A percentile compares a stretch with the other conserved stretches of the same genome.
Evolutionary conservation across 2,888 invertebrate genomes (phyloP).

Genomic region (Himalopsyche anomala): DNA sequence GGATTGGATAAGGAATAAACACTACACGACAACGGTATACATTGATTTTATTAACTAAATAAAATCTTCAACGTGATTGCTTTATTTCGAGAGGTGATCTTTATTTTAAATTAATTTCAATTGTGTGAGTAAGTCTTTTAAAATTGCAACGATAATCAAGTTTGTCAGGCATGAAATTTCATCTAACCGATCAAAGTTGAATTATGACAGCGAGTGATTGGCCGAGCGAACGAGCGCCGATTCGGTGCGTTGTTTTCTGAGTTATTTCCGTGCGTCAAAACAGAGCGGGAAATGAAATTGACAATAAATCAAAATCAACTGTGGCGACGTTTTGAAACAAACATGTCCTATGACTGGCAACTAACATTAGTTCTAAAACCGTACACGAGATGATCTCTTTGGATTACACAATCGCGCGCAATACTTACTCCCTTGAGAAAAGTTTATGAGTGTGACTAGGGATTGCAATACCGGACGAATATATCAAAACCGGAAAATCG

Average conservation of each 20-base stretch:
- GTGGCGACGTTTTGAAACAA: constrained; percentile 11
- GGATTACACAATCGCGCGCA: no score
- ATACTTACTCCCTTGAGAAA: no score
- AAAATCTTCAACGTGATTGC: no score
- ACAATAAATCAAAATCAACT: constrained; percentile 39
- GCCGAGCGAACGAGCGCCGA: background rate
- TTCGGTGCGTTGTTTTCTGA: constrained; percentile 19
- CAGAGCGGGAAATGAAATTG: constrained; percentile 36
- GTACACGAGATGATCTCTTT: background rate
- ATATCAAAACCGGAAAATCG: no score
- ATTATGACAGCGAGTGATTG: constrained; percentile 16
- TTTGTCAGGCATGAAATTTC: background rate
- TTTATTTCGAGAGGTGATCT: no score
- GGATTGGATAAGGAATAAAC: no score
- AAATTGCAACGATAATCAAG: background rate
- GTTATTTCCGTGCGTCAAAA: constrained; percentile 35
- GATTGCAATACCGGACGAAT: no score
- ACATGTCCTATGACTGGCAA: background rate
- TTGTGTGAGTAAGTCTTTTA: background rate
- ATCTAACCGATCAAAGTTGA: constrained; percentile 9
- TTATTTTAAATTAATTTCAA: no score
- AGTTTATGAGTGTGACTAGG: no score
- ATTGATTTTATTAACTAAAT: no score
- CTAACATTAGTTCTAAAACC: constrained; percentile 9
- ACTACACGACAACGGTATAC: no score